Conservation (phyloP, 2,888 invertebrate genomes). For the Drosophila silvestris region DNA sequence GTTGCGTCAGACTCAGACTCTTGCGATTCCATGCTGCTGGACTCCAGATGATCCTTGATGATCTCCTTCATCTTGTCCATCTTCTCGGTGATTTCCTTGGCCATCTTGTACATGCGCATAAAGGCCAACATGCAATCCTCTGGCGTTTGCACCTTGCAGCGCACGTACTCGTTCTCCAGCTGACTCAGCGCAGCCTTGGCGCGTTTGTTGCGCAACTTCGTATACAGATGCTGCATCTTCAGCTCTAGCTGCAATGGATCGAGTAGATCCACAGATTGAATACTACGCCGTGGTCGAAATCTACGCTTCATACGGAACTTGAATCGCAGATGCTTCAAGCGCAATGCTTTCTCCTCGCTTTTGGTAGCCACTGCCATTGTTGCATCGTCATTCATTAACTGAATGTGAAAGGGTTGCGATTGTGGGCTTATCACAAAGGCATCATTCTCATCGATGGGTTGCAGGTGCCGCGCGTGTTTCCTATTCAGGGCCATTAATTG, state of each 20-base stretch:
- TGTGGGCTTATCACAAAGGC: slow-evolving; percentile 43
- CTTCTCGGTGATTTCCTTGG: slow-evolving; percentile 80
- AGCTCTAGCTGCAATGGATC: slow-evolving; percentile 74
- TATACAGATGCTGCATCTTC: slow-evolving; percentile 71
- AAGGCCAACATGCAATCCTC: slow-evolving; percentile 81
- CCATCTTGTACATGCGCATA: slow-evolving; percentile 80
- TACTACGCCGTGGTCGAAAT: slow-evolving; percentile 43
- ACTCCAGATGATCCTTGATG: slow-evolving; percentile 70
- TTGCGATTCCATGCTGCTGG: slow-evolving; percentile 50
- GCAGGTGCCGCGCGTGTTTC: slow-evolving; percentile 41
- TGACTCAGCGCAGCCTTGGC: slow-evolving; percentile 68
- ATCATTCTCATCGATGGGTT: slow-evolving; percentile 47
- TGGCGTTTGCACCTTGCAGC: slow-evolving; percentile 78
- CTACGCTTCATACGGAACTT: slow-evolving; percentile 50
- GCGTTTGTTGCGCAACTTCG: slow-evolving; percentile 78
- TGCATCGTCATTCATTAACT: slow-evolving; percentile 25
- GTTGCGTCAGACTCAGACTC: slow-evolving; percentile 33
- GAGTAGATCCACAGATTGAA: slow-evolving; percentile 47
- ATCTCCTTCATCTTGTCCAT: slow-evolving; percentile 82
- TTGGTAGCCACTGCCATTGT: slow-evolving; percentile 9
- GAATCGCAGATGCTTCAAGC: slow-evolving; percentile 56
- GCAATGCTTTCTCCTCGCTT: slow-evolving; percentile 45
- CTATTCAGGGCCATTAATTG: slow-evolving; percentile 65
- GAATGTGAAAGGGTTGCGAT: slow-evolving; percentile 47
- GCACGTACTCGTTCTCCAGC: slow-evolving; percentile 76